phyloP scores from a whole-genome alignment of 2,113 vertebrate species.

The Mus pahari region DNA sequence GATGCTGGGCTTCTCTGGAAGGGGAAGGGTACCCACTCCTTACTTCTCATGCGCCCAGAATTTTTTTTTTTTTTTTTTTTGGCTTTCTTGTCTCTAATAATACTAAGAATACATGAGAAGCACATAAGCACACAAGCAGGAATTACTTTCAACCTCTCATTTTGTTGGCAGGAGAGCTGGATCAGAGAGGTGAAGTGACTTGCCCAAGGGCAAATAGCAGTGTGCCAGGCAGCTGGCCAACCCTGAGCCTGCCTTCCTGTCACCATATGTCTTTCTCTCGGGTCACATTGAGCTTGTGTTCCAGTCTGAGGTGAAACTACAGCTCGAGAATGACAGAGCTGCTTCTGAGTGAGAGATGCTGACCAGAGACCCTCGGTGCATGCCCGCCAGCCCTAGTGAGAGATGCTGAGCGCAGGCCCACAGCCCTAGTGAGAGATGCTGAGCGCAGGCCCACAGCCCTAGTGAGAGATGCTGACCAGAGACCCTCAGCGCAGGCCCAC shows the following conservation, averaged over 20 bases:
- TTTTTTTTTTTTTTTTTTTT: neutral
- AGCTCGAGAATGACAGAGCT: neutral
- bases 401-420: neutral
- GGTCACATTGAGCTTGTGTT: neutral
- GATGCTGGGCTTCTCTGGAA: neutral
- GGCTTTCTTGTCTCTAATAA: neutral
- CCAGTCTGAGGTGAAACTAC: neutral
- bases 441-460: neutral
- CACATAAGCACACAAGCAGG: slow-evolving; percentile 1
- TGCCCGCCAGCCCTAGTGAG: neutral
- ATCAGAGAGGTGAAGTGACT: slow-evolving; percentile 58
- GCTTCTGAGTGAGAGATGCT: neutral
- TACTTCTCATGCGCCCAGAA: neutral
- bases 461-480: neutral
- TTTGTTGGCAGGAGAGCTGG: slow-evolving; percentile 8
- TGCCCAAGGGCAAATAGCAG: slow-evolving; percentile 24
- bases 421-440: neutral
- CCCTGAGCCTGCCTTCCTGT: neutral
- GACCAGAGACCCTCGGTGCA: neutral
- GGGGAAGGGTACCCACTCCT: neutral
- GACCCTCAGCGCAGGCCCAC: neutral
- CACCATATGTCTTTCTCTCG: neutral
- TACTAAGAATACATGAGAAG: slow-evolving; percentile 25
- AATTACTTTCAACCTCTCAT: neutral
- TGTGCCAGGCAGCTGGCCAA: neutral